A percentile compares a stretch with the other conserved stretches of the same genome.
phyloP scores from a whole-genome alignment of 2,113 vertebrate genomes.

The Apus apus region DNA sequence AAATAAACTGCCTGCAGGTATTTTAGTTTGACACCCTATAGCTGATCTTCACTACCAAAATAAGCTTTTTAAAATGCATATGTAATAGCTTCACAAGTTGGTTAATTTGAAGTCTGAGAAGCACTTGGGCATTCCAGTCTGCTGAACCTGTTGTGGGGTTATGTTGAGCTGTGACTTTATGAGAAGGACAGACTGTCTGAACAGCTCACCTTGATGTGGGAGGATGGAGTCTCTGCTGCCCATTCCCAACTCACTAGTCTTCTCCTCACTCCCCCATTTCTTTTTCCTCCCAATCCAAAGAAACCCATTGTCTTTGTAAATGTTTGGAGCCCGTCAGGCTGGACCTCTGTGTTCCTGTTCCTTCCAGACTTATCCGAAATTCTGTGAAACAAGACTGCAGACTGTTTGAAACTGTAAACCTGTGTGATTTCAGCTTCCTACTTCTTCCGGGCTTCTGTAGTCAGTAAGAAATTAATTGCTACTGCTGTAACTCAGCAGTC shows the following conservation, averaged over 20 bases:
- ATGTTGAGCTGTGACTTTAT: neutral
- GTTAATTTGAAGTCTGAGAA: neutral
- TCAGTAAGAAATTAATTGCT: neutral
- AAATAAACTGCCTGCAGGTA: neutral
- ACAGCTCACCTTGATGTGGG: neutral
- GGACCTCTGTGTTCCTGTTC: neutral
- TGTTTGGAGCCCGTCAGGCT: neutral
- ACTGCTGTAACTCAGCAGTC: neutral
- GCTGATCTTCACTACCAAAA: neutral
- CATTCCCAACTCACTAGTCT: neutral
- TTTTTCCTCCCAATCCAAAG: neutral
- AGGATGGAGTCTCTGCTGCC: neutral
- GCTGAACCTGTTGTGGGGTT: neutral
- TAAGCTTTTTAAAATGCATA: neutral
- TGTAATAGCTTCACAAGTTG: neutral
- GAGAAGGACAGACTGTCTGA: neutral
- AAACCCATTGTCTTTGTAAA: neutral
- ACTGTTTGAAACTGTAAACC: neutral
- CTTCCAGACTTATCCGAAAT: neutral
- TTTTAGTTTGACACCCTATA: neutral
- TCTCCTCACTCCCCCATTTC: neutral
- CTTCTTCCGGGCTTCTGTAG: neutral
- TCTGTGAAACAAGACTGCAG: neutral
- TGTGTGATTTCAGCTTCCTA: neutral
- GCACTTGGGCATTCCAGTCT: neutral